Percentiles rank a stretch among this genome's conserved stretches.
Conservation (phyloP, 2,888 invertebrate species). For the Orchestes rusci region DNA sequence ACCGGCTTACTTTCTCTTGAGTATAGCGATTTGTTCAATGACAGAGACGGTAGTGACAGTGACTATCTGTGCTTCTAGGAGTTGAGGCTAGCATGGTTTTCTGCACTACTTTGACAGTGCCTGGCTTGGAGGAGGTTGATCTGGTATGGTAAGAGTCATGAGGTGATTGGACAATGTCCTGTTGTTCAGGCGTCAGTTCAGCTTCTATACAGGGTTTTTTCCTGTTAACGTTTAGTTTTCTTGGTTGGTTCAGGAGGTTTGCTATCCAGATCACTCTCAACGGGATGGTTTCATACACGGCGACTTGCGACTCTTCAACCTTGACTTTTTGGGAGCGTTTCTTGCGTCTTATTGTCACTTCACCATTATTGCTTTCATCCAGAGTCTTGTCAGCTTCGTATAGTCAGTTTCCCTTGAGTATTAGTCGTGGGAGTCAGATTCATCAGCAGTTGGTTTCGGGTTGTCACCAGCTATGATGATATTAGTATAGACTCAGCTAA, state of each 20-base stretch:
- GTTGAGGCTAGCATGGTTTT: conserved; percentile 54
- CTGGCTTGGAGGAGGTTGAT: conserved; percentile 52
- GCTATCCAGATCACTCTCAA: conserved; percentile 40
- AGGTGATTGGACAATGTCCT: conserved; percentile 47
- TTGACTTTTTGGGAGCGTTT: conserved; percentile 46
- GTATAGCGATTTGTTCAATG: conserved; percentile 51
- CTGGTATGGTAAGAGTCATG: conserved; percentile 55
- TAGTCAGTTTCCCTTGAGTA: conserved; percentile 56
- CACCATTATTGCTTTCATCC: conserved; percentile 50
- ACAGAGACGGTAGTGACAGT: conserved; percentile 53
- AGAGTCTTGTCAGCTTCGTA: conserved; percentile 63
- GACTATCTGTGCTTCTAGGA: conserved; percentile 42
- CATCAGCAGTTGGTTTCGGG: conserved; percentile 48
- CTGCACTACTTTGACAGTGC: conserved; percentile 59
- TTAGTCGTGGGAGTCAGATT: conserved; percentile 31
- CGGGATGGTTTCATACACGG: conserved; percentile 44
- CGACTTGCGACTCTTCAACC: conserved; percentile 45
- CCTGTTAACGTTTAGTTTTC: conserved; percentile 39
- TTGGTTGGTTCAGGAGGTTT: conserved; percentile 27
- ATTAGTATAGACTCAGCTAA: conserved; percentile 50
- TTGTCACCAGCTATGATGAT: conserved; percentile 48
- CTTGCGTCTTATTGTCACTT: conserved; percentile 42
- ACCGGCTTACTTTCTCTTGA: conserved; percentile 52
- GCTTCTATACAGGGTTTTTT: conserved; percentile 34
- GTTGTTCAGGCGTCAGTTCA: conserved; percentile 43